A percentile compares a stretch with the other conserved stretches of the same genome.
Evolutionary conservation across 1,140 invertebrate genomes (phyloP).

Genomic region (Drosophila sproati): DNA sequence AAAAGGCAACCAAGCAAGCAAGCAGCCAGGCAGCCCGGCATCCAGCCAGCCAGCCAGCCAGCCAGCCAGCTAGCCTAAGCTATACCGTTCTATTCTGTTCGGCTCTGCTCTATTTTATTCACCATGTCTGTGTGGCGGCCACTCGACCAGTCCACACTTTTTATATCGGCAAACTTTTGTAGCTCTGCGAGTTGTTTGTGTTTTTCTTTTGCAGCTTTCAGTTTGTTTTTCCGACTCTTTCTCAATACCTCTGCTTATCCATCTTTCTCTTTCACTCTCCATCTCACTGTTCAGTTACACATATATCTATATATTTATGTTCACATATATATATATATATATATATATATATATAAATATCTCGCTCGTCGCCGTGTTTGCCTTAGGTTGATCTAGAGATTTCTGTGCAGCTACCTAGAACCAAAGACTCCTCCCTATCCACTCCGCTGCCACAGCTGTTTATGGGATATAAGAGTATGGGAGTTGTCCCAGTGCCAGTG

Average conservation of each 20-base stretch:
- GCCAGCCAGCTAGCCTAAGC: constrained; percentile 53
- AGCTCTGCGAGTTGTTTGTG: constrained; percentile 80
- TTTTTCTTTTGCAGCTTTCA: constrained; percentile 82
- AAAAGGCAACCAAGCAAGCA: constrained; percentile 15
- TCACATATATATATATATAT: constrained; percentile 13
- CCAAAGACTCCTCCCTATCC: constrained; percentile 16
- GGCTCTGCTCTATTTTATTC: constrained; percentile 70
- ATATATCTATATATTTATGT: neutral
- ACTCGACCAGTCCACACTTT: constrained; percentile 78
- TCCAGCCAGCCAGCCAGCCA: constrained; percentile 29
- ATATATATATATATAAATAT: constrained; percentile 33
- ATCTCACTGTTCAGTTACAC: too few species aligned
- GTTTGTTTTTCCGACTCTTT: constrained; percentile 65
- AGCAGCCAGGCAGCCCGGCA: constrained; percentile 24
- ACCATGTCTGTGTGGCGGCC: constrained; percentile 59
- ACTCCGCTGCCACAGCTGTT: constrained; percentile 11
- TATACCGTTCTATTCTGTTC: constrained; percentile 40
- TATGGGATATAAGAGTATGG: constrained; percentile 24
- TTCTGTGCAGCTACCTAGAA: constrained; percentile 54
- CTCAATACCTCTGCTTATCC: neutral
- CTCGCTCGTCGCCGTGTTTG: constrained; percentile 38
- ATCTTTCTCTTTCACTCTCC: neutral
- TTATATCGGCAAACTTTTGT: constrained; percentile 81
- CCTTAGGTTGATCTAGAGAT: constrained; percentile 67
- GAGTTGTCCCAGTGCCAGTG: constrained; percentile 10